phyloP scores from a whole-genome alignment of 2,797 vertebrate species.

The Tokudaia muenninki region DNA sequence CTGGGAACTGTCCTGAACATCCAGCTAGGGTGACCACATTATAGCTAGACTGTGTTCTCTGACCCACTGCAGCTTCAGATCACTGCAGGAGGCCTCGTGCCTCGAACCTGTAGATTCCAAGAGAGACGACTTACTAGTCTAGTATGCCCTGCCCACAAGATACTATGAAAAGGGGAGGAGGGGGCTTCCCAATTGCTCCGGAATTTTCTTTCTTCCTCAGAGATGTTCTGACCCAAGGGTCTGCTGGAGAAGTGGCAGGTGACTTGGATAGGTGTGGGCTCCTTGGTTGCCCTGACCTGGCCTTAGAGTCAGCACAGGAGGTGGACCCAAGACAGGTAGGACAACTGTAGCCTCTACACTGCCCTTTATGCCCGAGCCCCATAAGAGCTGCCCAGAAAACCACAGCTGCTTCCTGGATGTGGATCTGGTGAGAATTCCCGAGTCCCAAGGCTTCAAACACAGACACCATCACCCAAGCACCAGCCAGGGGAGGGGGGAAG shows the following conservation, averaged over 20 bases:
- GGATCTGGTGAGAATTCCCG: background rate
- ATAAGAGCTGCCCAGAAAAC: fast-evolving
- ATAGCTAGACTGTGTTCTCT: fast-evolving
- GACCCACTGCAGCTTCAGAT: background rate
- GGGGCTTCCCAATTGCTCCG: background rate
- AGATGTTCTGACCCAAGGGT: background rate
- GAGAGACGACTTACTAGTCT: too few species aligned
- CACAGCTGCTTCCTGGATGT: background rate
- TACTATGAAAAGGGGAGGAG: too few species aligned
- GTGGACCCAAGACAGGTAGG: background rate
- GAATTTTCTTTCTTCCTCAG: background rate
- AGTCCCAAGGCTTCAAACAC: background rate
- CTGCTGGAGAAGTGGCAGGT: background rate
- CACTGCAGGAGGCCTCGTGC: background rate
- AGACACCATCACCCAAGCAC: background rate
- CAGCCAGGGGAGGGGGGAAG: fast-evolving
- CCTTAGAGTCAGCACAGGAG: too few species aligned
- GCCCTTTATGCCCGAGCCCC: background rate
- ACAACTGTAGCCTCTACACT: background rate
- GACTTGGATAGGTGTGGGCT: fast-evolving
- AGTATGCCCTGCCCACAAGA: fast-evolving
- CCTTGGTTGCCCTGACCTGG: background rate
- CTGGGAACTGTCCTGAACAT: background rate
- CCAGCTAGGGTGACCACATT: background rate
- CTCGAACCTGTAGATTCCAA: background rate